phyloP scores from a whole-genome alignment of 2,797 vertebrate species.

The Malacoraja senta region DNA sequence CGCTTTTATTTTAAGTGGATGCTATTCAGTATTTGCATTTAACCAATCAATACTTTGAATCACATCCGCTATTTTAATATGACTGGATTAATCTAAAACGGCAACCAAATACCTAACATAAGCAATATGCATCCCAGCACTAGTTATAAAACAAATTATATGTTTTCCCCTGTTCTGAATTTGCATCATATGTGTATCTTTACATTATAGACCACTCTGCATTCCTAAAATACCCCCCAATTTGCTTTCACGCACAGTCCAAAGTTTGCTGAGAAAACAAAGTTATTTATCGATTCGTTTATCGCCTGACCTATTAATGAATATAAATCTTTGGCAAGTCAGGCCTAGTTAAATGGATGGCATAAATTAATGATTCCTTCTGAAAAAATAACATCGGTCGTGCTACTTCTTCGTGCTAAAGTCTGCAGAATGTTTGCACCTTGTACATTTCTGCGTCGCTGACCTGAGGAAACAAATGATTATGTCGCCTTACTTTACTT shows the following conservation, averaged over 20 bases:
- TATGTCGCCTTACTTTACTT: neutral
- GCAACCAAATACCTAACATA: neutral
- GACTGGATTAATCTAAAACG: neutral
- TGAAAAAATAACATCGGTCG: neutral
- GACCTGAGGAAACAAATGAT: neutral
- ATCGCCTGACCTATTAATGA: neutral
- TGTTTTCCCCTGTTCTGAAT: neutral
- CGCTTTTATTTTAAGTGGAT: neutral
- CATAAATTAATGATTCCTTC: no score
- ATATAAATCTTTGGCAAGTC: neutral
- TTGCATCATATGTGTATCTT: neutral
- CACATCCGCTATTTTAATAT: neutral
- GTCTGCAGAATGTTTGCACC: neutral
- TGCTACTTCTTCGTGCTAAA: neutral
- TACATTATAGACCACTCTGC: neutral
- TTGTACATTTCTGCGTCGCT: neutral
- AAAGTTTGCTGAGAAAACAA: neutral
- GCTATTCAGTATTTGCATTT: neutral
- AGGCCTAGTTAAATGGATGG: neutral
- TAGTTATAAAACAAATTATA: neutral
- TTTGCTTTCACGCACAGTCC: neutral
- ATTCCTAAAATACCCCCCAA: neutral
- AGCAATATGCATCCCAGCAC: neutral
- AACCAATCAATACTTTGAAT: neutral
- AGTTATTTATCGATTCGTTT: neutral